A percentile compares a stretch with the other conserved stretches of the same genome.
Evolutionary conservation across 2,113 vertebrate genomes (phyloP).

Genomic region (Danionella cerebrum): DNA sequence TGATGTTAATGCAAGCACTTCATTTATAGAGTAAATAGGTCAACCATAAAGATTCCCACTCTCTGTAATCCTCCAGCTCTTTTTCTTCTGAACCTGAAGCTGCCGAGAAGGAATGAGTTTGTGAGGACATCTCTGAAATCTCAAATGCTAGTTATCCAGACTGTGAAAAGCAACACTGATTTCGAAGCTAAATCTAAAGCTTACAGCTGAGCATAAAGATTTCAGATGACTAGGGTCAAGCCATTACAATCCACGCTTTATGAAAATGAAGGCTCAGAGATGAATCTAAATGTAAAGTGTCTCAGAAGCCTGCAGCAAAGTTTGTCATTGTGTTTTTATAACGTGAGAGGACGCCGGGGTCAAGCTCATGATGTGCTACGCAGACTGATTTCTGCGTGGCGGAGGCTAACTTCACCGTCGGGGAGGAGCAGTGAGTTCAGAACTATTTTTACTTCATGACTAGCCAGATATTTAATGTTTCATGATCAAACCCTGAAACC

Average conservation of each 20-base stretch:
- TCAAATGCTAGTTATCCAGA: neutral
- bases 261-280: neutral
- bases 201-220: neutral
- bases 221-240: neutral
- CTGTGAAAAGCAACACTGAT: neutral
- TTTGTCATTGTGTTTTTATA: neutral
- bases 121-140: neutral
- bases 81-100: neutral
- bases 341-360: neutral
- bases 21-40: neutral
- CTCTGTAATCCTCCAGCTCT: neutral
- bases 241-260: too few species aligned
- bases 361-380: neutral
- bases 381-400: neutral
- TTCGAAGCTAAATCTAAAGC: neutral
- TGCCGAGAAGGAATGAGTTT: neutral
- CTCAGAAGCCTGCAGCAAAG: neutral
- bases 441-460: constrained; percentile 27
- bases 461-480: constrained; percentile 25
- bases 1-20: neutral
- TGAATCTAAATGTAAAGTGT: neutral
- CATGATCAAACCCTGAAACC: neutral
- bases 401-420: neutral
- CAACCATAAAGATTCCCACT: neutral
- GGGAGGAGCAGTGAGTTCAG: neutral